Evolutionary conservation across 2,113 vertebrate species (phyloP), one percentile per base, ranked within the genome.

Genomic region (Plectropomus leopardus): DNA sequence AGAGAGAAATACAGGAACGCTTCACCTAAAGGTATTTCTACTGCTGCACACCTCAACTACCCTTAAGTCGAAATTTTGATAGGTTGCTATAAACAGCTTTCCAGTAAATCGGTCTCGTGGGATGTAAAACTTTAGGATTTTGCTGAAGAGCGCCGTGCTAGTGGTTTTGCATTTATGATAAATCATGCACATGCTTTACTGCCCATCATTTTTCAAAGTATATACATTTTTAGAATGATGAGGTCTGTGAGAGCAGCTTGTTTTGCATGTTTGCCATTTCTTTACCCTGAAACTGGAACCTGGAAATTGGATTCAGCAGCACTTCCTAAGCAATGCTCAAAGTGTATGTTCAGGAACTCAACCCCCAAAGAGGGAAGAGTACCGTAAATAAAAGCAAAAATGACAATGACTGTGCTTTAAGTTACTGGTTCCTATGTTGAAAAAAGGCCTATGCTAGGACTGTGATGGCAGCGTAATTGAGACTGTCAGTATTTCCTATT

Each of bases 1-100:
- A 94, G 91, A 51, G 95, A 96, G 76, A 93, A 90, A 32, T 91
- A 71, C 86, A 88, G 80, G 66, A 93, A 28, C 34, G 58, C 67
- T 4, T 60, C 80, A 13, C 71, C 70, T 0, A 91, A 92, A 94
- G 94, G 95, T 95, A n/a, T 8, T 17, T 13, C 24, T 26, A 4
- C 1, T 71, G 7, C 26, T 59, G 28, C 26, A 6, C 24, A 34
- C 14, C 5, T 24, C 16, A 55, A 24, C 16, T 3, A 23, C n/a
- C 8, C 24, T 51, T 71, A 24, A 7, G 7, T n/a, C 0, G 15
- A 14, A 5, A 14, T 11, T 21, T 58, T 44, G 9, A 54, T 1
- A 7, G n/a, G 16, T 42, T n/a, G 10, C 11, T 44, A 1, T 57
- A 4, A 9, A 9, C 9, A 57, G 9, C 8, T 17, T 19, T 64